Evolutionary conservation across 2,113 vertebrate genomes (phyloP).

Genomic region (Corythornis cristatus): DNA sequence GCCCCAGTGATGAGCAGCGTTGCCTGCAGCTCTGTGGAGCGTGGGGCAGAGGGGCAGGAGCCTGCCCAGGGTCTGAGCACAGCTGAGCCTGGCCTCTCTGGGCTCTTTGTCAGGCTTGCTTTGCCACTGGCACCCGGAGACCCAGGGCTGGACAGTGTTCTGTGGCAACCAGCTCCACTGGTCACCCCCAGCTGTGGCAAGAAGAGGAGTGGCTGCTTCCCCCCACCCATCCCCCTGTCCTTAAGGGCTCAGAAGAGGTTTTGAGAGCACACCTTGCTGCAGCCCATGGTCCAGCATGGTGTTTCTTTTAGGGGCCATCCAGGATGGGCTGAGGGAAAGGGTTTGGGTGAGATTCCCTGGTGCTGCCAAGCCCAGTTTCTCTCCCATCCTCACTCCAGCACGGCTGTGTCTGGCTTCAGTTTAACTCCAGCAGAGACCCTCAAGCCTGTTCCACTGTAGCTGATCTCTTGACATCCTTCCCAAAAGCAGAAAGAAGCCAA

Average conservation of each 20-base stretch:
- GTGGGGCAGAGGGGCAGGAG: neutral
- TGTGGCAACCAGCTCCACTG: too few species aligned
- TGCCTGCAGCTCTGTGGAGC: neutral
- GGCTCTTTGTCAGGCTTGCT: neutral
- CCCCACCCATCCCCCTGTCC: neutral
- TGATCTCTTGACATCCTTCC: neutral
- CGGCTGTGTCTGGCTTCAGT: neutral
- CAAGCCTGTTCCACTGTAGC: neutral
- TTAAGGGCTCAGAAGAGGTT: neutral
- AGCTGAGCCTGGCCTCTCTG: neutral
- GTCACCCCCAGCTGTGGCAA: neutral
- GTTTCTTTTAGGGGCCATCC: neutral
- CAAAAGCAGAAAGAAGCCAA: neutral
- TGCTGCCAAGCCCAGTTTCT: neutral
- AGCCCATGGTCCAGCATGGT: neutral
- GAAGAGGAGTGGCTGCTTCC: neutral
- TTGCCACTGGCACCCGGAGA: neutral
- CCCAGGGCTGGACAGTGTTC: neutral
- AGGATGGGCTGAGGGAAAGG: neutral
- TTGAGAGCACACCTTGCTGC: neutral
- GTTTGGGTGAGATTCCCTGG: neutral
- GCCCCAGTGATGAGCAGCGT: neutral
- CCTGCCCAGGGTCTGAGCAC: neutral
- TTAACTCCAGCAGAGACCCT: neutral
- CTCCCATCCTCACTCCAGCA: accelerated